Base-by-base conservation (phyloP, 2,888 invertebrate genomes). In the Tetanocera ferruginea region DNA sequence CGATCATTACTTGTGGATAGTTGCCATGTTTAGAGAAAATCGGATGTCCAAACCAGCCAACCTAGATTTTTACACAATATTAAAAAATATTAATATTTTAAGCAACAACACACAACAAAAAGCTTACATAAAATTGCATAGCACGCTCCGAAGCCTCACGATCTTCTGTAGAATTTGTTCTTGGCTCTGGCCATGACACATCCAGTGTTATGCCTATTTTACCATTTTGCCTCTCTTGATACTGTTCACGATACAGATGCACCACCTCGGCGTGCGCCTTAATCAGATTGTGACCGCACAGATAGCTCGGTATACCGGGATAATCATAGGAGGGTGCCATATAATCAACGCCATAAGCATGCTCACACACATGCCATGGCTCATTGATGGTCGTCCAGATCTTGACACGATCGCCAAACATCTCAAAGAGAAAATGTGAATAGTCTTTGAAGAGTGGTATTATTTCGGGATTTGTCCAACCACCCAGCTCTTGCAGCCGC, bases 371-470 rank as follows among this genome's bases (percentile, higher is more conserved):
- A 81, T 90, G 89, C 90, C 90, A 89, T 2, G 95, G 95, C 85
- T 95, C 95, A 86, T 95, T 95, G 81, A 95, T 92, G 0, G 95
- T 95, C 14, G 94, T 92, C 95, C 95, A 95, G 79, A 92, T 91
- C 86, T 92, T 93, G 6, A 95, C 93, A 85, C 92, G 92, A 82
- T 92, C 91, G 0, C 92, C 94, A 81, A 92, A 93, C 84, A 92
- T 90, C 73, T 91, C 91, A 80, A 93, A 92, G 77, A 93, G 85
- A 43, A 94, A 83, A 80, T 91, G 91, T 0, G 94, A 93, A 81
- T 93, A 94, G 83, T 94, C 93, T 28, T 91, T 92, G 83, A 92
- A 94, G 80, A 92, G 91, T 43, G 93, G 92, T 19, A 93, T 91
- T 3, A 94, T 92, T 81, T 92, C 91, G 0, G 92, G 91, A 85